These are phyloP conservation scores for Myiagra hebetior DNA, from an alignment of 2,113 vertebrate species.

Conservation along the genomic window DNA sequence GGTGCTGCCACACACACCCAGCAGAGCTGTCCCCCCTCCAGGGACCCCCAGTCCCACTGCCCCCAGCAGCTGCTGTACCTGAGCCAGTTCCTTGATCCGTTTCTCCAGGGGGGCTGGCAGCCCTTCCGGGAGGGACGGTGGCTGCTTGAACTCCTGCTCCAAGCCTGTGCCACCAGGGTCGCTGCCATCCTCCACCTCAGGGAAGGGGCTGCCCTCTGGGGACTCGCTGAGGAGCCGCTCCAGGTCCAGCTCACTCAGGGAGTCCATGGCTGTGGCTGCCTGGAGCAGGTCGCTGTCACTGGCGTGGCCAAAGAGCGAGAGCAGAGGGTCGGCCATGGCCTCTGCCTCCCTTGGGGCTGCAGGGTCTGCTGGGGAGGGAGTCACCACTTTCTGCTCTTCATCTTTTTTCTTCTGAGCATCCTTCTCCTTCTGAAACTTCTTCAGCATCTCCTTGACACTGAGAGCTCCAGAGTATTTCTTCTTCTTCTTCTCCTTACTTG, in stretches of 20 bases:
- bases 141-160: conserved; percentile 75
- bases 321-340: conserved; percentile 74
- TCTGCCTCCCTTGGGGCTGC: conserved; percentile 62
- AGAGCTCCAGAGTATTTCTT: conserved; percentile 76
- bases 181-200: conserved; percentile 70
- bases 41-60: neutral
- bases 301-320: conserved; percentile 80
- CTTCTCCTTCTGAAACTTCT: conserved; percentile 90
- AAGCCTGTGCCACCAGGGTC: conserved; percentile 39
- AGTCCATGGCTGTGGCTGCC: conserved; percentile 82
- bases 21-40: neutral
- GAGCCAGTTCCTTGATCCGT: conserved; percentile 79
- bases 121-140: conserved; percentile 78
- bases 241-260: conserved; percentile 80
- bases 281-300: conserved; percentile 85
- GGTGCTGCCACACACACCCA: neutral
- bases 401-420: conserved; percentile 76
- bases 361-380: conserved; percentile 20
- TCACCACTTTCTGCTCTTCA: conserved; percentile 30
- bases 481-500: conserved; percentile 82
- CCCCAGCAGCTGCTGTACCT: conserved; percentile 61
- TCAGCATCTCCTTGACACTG: conserved; percentile 89
- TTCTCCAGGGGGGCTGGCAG: conserved; percentile 80
- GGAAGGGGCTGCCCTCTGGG: conserved; percentile 72
- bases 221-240: conserved; percentile 82